These are phyloP conservation scores for Acanthosepion pharaonis DNA, from an alignment of 2,888 invertebrate species.

Conservation along the genomic window DNA sequence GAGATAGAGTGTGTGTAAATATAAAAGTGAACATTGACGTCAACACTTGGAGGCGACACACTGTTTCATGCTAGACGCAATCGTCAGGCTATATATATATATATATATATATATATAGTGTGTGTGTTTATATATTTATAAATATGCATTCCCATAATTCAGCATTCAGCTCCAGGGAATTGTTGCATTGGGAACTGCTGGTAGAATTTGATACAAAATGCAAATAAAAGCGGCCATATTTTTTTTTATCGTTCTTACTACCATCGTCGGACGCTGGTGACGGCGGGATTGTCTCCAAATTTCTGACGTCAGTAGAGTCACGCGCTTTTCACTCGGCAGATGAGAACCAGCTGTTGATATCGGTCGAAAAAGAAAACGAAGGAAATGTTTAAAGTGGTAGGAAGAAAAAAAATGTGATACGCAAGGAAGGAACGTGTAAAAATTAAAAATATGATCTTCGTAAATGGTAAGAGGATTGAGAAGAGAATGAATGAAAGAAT, in stretches of 20 bases:
- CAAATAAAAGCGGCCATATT: not conserved
- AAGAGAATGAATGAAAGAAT: too few species aligned
- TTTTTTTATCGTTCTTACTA: not conserved
- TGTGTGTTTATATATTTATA: not conserved
- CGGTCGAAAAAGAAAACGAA: not conserved
- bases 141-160: not conserved
- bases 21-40: too few species aligned
- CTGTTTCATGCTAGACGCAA: too few species aligned
- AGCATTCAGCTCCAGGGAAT: not conserved
- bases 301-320: not conserved
- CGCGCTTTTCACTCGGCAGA: not conserved
- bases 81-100: too few species aligned
- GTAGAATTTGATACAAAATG: not conserved
- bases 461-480: too few species aligned
- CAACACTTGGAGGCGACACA: too few species aligned
- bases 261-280: not conserved
- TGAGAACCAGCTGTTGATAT: slow-evolving; percentile 3
- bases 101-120: too few species aligned
- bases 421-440: too few species aligned
- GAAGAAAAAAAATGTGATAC: too few species aligned
- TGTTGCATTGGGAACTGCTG: not conserved
- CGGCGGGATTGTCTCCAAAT: not conserved
- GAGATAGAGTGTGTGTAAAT: too few species aligned
- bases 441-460: too few species aligned
- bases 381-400: too few species aligned